Conservation (phyloP, 2,797 vertebrate genomes). For the Dryobates pubescens region DNA sequence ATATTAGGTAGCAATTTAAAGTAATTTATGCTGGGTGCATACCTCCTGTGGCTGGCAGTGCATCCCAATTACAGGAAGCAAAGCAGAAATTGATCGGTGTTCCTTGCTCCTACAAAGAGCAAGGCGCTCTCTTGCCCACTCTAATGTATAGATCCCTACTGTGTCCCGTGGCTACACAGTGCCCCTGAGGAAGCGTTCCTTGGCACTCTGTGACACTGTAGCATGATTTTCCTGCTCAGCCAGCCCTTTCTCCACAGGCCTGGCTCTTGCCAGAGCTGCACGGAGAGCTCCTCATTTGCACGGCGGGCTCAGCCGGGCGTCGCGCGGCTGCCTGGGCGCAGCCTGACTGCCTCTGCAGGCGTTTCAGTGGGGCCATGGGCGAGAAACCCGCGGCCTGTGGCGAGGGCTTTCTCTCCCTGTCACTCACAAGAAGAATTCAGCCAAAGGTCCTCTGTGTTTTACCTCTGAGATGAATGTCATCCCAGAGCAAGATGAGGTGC, state of each 20-base stretch:
- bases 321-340: neutral
- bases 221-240: neutral
- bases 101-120: neutral
- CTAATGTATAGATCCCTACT: neutral
- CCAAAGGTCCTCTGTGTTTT: constrained; percentile 17
- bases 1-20: constrained; percentile 15
- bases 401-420: neutral
- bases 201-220: neutral
- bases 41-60: constrained; percentile 3
- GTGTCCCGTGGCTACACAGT: neutral
- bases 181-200: neutral
- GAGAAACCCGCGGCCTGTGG: constrained; percentile 3
- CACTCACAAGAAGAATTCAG: constrained; percentile 19
- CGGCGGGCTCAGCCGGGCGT: neutral
- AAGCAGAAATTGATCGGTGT: neutral
- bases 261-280: neutral
- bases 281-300: neutral
- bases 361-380: neutral
- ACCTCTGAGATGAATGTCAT: neutral
- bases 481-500: neutral
- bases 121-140: neutral
- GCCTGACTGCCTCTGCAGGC: constrained; percentile 9
- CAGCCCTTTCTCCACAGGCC: neutral
- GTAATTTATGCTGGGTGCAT: constrained; percentile 5
- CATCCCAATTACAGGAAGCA: neutral